Evolutionary conservation across 2,888 invertebrate species (phyloP).

Genomic region (Drosophila macrospina): DNA sequence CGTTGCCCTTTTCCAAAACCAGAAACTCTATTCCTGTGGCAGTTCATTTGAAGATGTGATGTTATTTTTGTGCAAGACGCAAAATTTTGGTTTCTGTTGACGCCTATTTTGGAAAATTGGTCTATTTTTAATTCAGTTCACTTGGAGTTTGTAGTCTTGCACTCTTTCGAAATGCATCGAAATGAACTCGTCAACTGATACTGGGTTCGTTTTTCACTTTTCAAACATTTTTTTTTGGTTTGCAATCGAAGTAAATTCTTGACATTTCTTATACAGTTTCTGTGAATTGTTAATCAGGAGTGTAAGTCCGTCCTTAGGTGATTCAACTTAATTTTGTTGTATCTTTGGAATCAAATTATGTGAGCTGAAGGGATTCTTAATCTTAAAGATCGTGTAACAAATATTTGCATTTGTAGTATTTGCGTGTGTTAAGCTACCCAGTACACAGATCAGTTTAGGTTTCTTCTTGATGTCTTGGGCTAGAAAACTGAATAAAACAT

Average conservation of each 20-base stretch:
- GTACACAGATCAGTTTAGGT: no score
- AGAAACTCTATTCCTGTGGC: slow-evolving; percentile 50
- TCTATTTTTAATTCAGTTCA: slow-evolving; percentile 47
- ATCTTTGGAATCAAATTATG: no score
- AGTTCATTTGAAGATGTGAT: slow-evolving; percentile 27
- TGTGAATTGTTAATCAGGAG: neutral
- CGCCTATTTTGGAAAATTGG: slow-evolving; percentile 52
- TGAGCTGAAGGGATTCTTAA: no score
- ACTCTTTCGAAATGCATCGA: slow-evolving; percentile 21
- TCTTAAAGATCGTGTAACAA: no score
- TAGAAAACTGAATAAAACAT: no score
- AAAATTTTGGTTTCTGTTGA: slow-evolving; percentile 47
- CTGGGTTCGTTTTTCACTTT: slow-evolving; percentile 50
- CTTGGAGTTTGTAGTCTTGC: slow-evolving; percentile 4
- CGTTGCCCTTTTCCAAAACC: slow-evolving; percentile 69
- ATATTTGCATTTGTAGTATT: no score
- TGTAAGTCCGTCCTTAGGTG: neutral
- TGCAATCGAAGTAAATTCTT: slow-evolving; percentile 9
- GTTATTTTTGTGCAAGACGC: slow-evolving; percentile 67
- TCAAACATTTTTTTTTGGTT: neutral
- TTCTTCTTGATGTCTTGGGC: no score
- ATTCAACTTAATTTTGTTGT: no score
- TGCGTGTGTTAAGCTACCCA: no score
- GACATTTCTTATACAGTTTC: slow-evolving; percentile 29
- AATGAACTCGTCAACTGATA: slow-evolving; percentile 1